phyloP scores from a whole-genome alignment of 2,888 invertebrate species.

The Tetanocera ferruginea region DNA sequence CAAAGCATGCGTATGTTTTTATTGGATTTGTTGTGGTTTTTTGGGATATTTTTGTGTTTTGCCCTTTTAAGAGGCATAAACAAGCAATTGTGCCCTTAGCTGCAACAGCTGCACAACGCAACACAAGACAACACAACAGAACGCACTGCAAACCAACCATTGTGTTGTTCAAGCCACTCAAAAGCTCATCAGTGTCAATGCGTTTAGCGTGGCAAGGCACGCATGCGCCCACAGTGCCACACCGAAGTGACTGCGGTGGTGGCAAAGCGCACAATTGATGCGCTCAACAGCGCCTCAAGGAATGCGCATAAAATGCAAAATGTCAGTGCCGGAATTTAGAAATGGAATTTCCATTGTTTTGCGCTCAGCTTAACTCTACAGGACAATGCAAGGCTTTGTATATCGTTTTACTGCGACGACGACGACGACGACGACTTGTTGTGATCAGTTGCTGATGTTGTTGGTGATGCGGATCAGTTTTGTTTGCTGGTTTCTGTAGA shows the following conservation, averaged over 20 bases:
- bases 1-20: conserved; percentile 43
- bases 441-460: not conserved
- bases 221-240: not conserved
- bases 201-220: conserved; percentile 44
- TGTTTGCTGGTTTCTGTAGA: too few species aligned
- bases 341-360: conserved; percentile 66
- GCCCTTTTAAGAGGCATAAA: not conserved
- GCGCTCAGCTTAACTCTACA: not conserved
- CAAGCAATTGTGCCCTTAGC: not conserved
- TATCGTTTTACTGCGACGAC: not conserved
- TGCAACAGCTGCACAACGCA: conserved; percentile 5
- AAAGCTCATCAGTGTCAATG: conserved; percentile 64
- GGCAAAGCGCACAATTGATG: conserved; percentile 13
- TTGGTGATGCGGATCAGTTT: not conserved
- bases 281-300: conserved; percentile 60
- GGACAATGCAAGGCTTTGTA: conserved; percentile 29
- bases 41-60: conserved; percentile 16
- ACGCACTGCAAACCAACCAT: not conserved
- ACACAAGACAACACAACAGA: not conserved
- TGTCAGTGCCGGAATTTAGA: conserved; percentile 55
- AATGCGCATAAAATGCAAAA: conserved; percentile 68
- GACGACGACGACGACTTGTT: not conserved
- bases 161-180: conserved; percentile 34
- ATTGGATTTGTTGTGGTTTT: conserved; percentile 25
- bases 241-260: not conserved